Conservation (phyloP, 2,888 invertebrate species). For the Tenthredo mesomela region DNA sequence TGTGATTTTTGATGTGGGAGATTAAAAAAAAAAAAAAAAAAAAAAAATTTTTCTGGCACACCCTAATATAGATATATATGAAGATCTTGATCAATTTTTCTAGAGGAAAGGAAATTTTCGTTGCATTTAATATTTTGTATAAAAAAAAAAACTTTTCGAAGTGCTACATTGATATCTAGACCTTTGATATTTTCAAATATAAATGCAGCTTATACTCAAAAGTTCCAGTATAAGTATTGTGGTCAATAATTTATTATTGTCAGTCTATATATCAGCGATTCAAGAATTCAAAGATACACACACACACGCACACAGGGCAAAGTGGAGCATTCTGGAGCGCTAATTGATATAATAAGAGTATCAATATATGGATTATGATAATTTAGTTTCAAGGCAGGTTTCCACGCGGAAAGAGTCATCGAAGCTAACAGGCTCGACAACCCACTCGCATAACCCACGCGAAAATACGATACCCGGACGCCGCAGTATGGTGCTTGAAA, state of each 20-base stretch:
- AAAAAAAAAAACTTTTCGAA: not conserved
- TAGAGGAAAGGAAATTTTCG: not conserved
- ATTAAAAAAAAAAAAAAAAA: too few species aligned
- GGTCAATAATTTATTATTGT: not conserved
- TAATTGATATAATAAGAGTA: slow-evolving; percentile 19
- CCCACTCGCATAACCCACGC: slow-evolving; percentile 40
- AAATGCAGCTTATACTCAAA: not conserved
- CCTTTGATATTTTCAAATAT: not conserved
- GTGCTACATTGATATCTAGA: too few species aligned
- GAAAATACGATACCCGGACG: slow-evolving; percentile 42
- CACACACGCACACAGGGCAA: not conserved
- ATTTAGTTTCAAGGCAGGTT: slow-evolving; percentile 35
- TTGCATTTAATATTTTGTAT: not conserved
- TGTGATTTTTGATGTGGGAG: too few species aligned
- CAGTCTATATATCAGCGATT: not conserved
- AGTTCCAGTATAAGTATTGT: not conserved
- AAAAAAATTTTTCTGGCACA: too few species aligned
- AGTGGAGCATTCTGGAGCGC: not conserved
- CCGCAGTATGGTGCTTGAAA: slow-evolving; percentile 35
- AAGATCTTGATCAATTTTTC: not conserved
- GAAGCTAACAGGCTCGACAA: slow-evolving; percentile 3
- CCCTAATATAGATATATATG: too few species aligned
- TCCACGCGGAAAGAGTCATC: slow-evolving; percentile 29
- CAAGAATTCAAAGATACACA: not conserved
- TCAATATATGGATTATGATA: not conserved